phyloP scores from a whole-genome alignment of 1,140 invertebrate species.

The Cherax quadricarinatus region DNA sequence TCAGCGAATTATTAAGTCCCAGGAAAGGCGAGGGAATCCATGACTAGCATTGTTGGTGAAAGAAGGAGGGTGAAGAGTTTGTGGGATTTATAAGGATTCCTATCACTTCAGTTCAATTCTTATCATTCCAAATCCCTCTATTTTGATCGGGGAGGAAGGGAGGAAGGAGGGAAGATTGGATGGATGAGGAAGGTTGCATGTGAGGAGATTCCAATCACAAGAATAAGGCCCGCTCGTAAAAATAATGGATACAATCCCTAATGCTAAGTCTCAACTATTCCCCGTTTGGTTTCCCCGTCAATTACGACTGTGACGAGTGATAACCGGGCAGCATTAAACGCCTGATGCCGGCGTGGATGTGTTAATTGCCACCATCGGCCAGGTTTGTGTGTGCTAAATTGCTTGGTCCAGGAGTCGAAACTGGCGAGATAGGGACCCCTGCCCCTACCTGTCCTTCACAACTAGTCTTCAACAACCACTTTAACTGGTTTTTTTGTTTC shows the following conservation, averaged over 20 bases:
- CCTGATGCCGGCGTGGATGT: neutral
- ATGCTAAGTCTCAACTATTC: conserved; percentile 1
- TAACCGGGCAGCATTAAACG: conserved; percentile 27
- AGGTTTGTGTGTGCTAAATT: neutral
- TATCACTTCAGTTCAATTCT: neutral
- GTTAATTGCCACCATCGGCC: neutral
- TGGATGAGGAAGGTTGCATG: neutral
- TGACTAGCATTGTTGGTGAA: too few relatives aligned
- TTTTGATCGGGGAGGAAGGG: neutral
- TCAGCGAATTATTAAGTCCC: conserved; percentile 14
- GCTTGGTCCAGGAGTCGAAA: too few relatives aligned
- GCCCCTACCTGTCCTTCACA: too few relatives aligned
- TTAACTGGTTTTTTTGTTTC: too few relatives aligned
- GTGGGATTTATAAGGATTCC: neutral
- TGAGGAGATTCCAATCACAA: conserved; percentile 10
- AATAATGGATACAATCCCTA: conserved; percentile 47
- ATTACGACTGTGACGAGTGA: conserved; percentile 25
- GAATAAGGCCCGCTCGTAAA: conserved; percentile 15
- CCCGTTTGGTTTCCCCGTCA: conserved; percentile 32
- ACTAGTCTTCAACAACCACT: too few relatives aligned
- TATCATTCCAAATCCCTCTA: neutral
- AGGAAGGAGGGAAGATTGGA: neutral
- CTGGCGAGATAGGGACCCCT: too few relatives aligned
- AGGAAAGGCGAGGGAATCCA: neutral
- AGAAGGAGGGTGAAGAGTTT: too few relatives aligned